These are phyloP conservation scores for Leuciscus waleckii DNA, from an alignment of 2,797 vertebrate species.

Conservation along the genomic window DNA sequence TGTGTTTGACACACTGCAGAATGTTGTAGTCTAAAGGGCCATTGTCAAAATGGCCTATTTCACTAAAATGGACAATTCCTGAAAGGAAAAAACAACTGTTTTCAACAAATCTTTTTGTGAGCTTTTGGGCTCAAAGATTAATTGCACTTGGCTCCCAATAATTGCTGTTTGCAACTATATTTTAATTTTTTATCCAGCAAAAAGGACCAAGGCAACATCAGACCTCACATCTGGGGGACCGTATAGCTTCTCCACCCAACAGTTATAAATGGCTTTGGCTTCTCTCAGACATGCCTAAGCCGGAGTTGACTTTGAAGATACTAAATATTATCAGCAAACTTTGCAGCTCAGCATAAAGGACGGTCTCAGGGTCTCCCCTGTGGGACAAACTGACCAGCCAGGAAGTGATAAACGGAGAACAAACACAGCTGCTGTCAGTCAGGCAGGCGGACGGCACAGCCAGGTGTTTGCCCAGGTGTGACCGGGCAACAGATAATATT, in stretches of 20 bases:
- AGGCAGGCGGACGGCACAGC: conserved; percentile 62
- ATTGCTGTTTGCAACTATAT: not conserved
- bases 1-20: not conserved
- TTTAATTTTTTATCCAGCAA: not conserved
- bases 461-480: conserved; percentile 62
- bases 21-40: not conserved
- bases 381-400: conserved; percentile 67
- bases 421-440: conserved; percentile 71
- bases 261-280: conserved; percentile 21
- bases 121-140: not conserved
- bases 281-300: conserved; percentile 35
- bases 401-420: conserved; percentile 71
- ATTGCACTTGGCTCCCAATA: not conserved
- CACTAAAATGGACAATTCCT: not conserved
- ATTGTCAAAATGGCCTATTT: not conserved
- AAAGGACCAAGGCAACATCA: not conserved
- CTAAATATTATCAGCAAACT: conserved; percentile 61
- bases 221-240: not conserved
- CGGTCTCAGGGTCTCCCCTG: conserved; percentile 50
- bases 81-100: not conserved
- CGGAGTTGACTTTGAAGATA: conserved; percentile 55
- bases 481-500: conserved; percentile 27
- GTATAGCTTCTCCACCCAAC: not conserved
- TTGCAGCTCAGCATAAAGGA: conserved; percentile 66
- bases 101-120: too few relatives aligned